Percentiles rank a stretch among this genome's conserved stretches.
Evolutionary conservation across 2,797 vertebrate genomes (phyloP).

Genomic region (Orientallactaga sibirica): DNA sequence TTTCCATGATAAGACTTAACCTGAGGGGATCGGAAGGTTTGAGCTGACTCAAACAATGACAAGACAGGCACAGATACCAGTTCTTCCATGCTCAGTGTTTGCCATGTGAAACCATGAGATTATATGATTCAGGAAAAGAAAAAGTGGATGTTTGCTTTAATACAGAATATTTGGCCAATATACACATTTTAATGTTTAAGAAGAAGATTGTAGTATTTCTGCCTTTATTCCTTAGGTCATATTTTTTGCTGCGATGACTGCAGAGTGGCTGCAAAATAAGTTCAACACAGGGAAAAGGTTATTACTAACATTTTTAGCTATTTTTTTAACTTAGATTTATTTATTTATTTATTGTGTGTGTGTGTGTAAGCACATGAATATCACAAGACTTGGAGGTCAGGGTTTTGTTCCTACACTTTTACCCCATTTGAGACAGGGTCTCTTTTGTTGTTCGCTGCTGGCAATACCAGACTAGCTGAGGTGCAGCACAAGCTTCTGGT

Average conservation of each 20-base stretch:
- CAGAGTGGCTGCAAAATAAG: neutral
- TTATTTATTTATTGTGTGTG: too few species aligned
- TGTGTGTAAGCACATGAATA: too few species aligned
- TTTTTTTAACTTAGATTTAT: too few species aligned
- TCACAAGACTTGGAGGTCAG: too few species aligned
- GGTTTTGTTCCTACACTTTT: too few species aligned
- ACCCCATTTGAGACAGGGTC: too few species aligned
- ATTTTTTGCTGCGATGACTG: neutral
- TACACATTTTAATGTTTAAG: neutral
- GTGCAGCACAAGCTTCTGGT: too few species aligned
- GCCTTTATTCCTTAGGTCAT: too few species aligned
- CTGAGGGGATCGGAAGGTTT: slow-evolving; percentile 85
- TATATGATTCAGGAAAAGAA: slow-evolving; percentile 68
- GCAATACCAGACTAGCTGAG: too few species aligned
- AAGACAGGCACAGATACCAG: slow-evolving; percentile 81
- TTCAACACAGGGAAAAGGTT: neutral
- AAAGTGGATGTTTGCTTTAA: slow-evolving; percentile 72
- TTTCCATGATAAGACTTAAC: slow-evolving; percentile 88
- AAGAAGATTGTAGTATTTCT: too few species aligned
- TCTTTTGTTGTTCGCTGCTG: too few species aligned
- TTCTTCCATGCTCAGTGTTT: slow-evolving; percentile 65
- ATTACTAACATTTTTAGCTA: neutral
- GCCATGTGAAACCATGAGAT: slow-evolving; percentile 82
- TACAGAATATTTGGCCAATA: slow-evolving; percentile 76
- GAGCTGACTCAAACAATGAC: slow-evolving; percentile 86